Evolutionary conservation across 2,797 vertebrate genomes (phyloP).

Genomic region (Pogonophryne albipinna): DNA sequence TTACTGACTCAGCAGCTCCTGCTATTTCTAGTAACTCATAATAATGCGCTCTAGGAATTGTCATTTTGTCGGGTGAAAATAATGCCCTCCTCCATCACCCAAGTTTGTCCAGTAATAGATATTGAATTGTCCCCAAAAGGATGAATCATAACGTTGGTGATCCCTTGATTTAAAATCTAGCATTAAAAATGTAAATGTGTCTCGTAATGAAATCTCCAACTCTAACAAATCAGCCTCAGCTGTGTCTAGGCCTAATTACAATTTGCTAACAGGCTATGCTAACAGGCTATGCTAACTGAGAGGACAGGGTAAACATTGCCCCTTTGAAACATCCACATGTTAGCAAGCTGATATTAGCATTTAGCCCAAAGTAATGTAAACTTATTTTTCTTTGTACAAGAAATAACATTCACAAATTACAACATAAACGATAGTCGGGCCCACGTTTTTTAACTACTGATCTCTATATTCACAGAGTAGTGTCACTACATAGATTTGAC

Average conservation of each 20-base stretch:
- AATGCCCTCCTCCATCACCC: not conserved
- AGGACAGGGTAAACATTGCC: not conserved
- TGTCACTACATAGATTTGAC: not conserved
- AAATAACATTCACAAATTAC: not conserved
- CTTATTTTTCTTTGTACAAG: not conserved
- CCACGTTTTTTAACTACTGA: not conserved
- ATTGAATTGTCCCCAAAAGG: not conserved
- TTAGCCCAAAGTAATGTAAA: not conserved
- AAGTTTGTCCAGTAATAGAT: not conserved
- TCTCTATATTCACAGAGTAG: not conserved
- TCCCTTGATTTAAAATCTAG: not conserved
- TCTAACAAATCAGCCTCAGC: not conserved
- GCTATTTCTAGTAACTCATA: conserved; percentile 2
- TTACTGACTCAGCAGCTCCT: conserved; percentile 9
- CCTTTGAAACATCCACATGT: not conserved
- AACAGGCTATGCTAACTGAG: not conserved
- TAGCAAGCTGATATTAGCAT: not conserved
- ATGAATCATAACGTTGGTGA: not conserved
- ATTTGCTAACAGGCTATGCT: not conserved
- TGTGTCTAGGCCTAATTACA: not conserved
- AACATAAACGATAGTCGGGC: not conserved
- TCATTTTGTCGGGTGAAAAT: not conserved
- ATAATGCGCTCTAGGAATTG: not conserved
- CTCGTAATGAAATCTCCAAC: not conserved
- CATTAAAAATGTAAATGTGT: not conserved